These are phyloP conservation scores for Arenicola marina DNA, from an alignment of 2,888 invertebrate species.

Conservation along the genomic window DNA sequence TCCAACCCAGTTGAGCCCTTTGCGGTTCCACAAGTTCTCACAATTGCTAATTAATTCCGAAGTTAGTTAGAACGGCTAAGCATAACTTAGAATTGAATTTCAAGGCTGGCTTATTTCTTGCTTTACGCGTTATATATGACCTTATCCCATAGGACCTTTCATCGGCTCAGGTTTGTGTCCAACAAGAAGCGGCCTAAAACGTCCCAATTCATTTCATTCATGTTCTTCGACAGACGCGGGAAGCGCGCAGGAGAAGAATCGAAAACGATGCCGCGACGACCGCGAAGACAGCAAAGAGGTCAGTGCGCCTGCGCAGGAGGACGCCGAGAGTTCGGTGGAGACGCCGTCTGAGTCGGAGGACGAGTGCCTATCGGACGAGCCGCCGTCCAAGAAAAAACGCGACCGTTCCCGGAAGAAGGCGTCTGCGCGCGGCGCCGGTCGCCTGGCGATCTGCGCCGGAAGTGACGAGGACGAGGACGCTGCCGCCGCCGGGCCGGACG, in stretches of 20 bases:
- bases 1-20: too few relatives aligned
- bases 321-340: constrained; percentile 6
- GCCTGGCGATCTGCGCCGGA: constrained; percentile 46
- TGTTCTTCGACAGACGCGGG: constrained; percentile 8
- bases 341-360: constrained; percentile 63
- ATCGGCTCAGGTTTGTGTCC: too few relatives aligned
- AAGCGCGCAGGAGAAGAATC: too few relatives aligned
- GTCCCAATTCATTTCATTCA: neutral
- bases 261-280: too few relatives aligned
- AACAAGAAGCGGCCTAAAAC: too few relatives aligned
- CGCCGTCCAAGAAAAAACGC: constrained; percentile 72
- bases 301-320: constrained; percentile 14
- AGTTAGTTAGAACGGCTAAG: too few relatives aligned
- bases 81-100: too few relatives aligned
- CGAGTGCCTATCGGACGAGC: constrained; percentile 68
- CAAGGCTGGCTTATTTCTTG: too few relatives aligned
- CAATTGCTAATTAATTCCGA: too few relatives aligned
- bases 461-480: neutral
- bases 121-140: too few relatives aligned
- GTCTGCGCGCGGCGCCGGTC: constrained; percentile 42
- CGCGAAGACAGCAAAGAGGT: neutral
- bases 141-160: too few relatives aligned
- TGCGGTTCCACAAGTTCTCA: too few relatives aligned
- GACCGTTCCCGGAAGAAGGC: constrained; percentile 68
- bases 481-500: constrained; percentile 59